Conservation (phyloP, 53 echinoderm and acorn worm genomes). For the Echinometra lucunter region DNA sequence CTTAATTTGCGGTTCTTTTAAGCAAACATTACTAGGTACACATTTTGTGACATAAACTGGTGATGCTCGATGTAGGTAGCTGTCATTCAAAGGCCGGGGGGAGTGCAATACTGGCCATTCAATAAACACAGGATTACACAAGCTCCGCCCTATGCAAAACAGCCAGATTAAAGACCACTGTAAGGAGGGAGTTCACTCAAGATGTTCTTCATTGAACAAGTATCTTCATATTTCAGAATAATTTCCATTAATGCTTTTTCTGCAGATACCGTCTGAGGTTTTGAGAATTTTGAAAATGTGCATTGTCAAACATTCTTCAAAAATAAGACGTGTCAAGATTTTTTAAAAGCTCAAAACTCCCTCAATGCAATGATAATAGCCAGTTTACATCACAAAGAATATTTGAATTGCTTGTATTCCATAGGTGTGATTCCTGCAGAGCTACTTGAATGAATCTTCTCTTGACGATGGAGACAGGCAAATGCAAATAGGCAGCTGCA, state of each 20-base stretch:
- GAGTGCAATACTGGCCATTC: conserved; percentile 93
- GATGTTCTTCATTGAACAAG: background rate
- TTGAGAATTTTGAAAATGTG: background rate
- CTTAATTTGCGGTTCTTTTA: too few species aligned
- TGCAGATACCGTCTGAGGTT: background rate
- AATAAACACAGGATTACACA: conserved; percentile 88
- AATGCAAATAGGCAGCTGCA: background rate
- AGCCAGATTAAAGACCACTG: conserved; percentile 46
- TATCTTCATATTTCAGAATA: background rate
- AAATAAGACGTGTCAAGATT: background rate
- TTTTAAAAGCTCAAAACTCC: conserved; percentile 18
- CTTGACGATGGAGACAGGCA: background rate
- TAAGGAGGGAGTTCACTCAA: background rate
- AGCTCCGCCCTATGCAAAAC: conserved; percentile 84
- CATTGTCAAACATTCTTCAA: background rate
- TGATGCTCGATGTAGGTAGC: conserved; percentile 65
- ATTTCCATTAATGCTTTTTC: background rate
- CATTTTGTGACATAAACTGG: conserved; percentile 45
- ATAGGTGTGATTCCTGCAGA: background rate
- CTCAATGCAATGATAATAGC: background rate
- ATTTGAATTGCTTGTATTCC: background rate
- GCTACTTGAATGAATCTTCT: background rate
- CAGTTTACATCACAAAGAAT: conserved; percentile 37
- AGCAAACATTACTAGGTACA: background rate
- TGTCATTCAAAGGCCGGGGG: conserved; percentile 96